Conservation (phyloP, 1,140 invertebrate species). For the Parapsyche elsis region DNA sequence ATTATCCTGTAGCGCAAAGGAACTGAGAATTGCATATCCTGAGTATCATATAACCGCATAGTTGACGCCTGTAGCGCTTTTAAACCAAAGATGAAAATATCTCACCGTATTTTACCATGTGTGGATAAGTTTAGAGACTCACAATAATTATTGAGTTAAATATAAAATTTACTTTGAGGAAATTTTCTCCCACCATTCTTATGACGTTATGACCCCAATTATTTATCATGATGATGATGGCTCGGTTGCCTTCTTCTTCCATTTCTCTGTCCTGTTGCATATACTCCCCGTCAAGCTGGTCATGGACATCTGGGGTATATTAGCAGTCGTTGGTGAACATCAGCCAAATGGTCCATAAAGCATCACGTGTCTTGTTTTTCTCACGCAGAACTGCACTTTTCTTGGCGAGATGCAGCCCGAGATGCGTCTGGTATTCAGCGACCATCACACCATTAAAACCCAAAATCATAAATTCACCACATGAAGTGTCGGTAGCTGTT, state of each 20-base stretch:
- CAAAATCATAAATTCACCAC: no score
- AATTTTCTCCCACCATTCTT: no score
- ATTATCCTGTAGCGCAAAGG: constrained; percentile 10
- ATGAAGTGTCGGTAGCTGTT: no score
- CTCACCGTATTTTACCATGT: neutral
- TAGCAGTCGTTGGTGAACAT: neutral
- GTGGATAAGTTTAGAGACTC: no score
- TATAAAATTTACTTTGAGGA: no score
- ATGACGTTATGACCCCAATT: no score
- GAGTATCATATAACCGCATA: constrained; percentile 29
- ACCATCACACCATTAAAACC: neutral
- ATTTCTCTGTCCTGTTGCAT: no score
- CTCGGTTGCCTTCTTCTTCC: no score
- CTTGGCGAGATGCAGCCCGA: neutral
- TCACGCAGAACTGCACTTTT: no score
- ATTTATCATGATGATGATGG: no score
- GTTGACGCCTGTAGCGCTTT: neutral
- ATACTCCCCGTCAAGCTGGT: neutral
- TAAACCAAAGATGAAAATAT: constrained; percentile 15
- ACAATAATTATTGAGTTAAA: no score
- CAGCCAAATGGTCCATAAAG: constrained; percentile 20
- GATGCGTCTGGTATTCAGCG: constrained; percentile 6
- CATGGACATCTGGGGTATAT: constrained; percentile 13
- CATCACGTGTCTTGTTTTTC: neutral
- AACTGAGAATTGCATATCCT: constrained; percentile 34